Evolutionary conservation across 2,888 invertebrate species (phyloP), one percentile per base, ranked within the genome.

Genomic region (Pristionchus arcanus): DNA sequence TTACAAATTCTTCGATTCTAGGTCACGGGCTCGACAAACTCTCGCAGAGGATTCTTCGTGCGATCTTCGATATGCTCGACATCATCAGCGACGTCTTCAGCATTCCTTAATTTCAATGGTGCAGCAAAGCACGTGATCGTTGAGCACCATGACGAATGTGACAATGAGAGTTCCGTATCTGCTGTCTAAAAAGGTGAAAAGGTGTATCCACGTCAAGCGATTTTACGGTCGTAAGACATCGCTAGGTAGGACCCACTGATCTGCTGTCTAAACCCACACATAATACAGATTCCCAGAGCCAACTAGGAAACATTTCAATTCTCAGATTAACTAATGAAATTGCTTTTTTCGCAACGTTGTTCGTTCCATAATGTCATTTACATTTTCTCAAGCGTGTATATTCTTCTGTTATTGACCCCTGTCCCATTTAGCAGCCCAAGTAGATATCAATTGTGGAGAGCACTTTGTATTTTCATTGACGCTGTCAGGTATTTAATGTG

Each of bases 61-160:
- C 89, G 89, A 9, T 59, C 81, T 13, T 89, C 89, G 7, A 66
- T 89, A n/a, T 89, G 89, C 31, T 89, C 89, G 16, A 81, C 89
- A 0, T 89, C 89, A 19, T 89, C 89, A 0, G 89, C 89, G 49
- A 83, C 89, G 55, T 89, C 89, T 0, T 89, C 89, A 15, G 83
- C 89, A 59, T 89, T 81, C 66, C 37, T 89, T 42, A 42, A 85
- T 34, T 85, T 49, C 59, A 55, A 66, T 15, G 59, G 37, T 11
- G 53, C 25, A 0, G 31, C 59, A 15, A 81, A 66, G 28, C 89
- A 83, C 15, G 66, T 83, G 19, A 49, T 89, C 55, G 83, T 83
- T n/a, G 83, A 89, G 66, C 37, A 81, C 19, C 81, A 66, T 9
- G 89, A 89, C 66, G 42, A 42, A 21, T 25, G 21, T 15, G 81